phyloP scores from a whole-genome alignment of 2,888 invertebrate species.

The Apodemia mormo region DNA sequence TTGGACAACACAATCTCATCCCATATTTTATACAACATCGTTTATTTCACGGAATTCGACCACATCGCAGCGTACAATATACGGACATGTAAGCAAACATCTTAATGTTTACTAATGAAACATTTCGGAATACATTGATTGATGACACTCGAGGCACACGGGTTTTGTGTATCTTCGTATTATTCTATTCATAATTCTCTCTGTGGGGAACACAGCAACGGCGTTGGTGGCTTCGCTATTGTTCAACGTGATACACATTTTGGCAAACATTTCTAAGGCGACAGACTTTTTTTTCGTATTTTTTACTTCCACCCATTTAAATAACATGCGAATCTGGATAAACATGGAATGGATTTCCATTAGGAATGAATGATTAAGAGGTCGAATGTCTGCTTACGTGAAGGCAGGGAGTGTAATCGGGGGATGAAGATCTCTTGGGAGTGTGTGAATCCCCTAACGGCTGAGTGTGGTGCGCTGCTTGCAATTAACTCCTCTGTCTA shows the following conservation, averaged over 20 bases:
- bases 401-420: constrained; percentile 43
- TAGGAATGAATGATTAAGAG: constrained; percentile 77
- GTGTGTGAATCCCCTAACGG: constrained; percentile 49
- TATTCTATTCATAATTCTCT: constrained; percentile 74
- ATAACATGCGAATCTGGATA: constrained; percentile 74
- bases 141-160: constrained; percentile 64
- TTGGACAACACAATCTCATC: constrained; percentile 53
- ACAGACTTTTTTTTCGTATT: constrained; percentile 50
- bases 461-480: constrained; percentile 69
- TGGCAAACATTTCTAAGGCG: constrained; percentile 64
- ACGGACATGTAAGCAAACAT: constrained; percentile 80
- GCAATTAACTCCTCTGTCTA: constrained; percentile 76
- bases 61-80: constrained; percentile 67
- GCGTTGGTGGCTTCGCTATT: constrained; percentile 77
- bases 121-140: constrained; percentile 78
- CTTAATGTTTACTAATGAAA: constrained; percentile 82
- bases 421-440: constrained; percentile 45
- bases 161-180: constrained; percentile 64
- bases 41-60: constrained; percentile 71
- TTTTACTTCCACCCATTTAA: constrained; percentile 55
- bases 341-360: constrained; percentile 67
- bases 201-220: constrained; percentile 62
- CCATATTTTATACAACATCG: constrained; percentile 59
- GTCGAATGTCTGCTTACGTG: constrained; percentile 39
- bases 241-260: constrained; percentile 58